A percentile compares a stretch with the other conserved stretches of the same genome.
These are phyloP conservation scores for Caprella mutica DNA, from an alignment of 2,888 invertebrate genomes.

Conservation along the genomic window DNA sequence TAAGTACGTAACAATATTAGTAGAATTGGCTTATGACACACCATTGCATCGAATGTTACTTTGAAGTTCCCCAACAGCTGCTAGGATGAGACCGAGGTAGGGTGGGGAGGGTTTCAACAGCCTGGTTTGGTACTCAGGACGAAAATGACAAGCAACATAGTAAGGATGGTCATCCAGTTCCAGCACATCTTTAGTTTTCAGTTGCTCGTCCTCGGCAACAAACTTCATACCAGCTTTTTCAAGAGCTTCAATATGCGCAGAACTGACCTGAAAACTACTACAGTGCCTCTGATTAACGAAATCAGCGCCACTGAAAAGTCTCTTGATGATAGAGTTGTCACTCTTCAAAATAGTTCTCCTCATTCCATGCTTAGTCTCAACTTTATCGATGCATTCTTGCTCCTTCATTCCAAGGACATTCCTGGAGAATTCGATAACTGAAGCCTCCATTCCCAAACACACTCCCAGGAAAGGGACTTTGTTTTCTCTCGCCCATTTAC, in stretches of 20 bases:
- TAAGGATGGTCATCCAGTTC: conserved; percentile 75
- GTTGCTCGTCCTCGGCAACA: conserved; percentile 50
- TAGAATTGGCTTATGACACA: too few relatives aligned
- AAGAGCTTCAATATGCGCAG: conserved; percentile 62
- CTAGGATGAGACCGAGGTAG: conserved; percentile 85
- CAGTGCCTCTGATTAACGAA: conserved; percentile 87
- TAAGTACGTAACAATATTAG: too few relatives aligned
- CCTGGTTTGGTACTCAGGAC: conserved; percentile 90
- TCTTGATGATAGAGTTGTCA: conserved; percentile 42
- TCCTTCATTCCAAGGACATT: conserved; percentile 62
- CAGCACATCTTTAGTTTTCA: conserved; percentile 78
- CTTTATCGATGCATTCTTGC: conserved; percentile 87
- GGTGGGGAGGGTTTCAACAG: conserved; percentile 87
- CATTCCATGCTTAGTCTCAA: conserved; percentile 92
- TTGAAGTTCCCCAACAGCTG: conserved; percentile 68
- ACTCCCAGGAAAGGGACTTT: conserved; percentile 88
- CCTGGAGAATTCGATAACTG: conserved; percentile 88
- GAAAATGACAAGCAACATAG: conserved; percentile 92
- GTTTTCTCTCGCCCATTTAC: conserved; percentile 81
- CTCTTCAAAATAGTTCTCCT: conserved; percentile 63
- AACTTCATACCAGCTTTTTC: conserved; percentile 76
- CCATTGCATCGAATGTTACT: conserved; percentile 26
- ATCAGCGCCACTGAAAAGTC: conserved; percentile 64
- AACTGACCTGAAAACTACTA: conserved; percentile 78
- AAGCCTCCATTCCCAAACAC: conserved; percentile 93